Conservation (phyloP, 2,797 vertebrate species). For the Rhincodon typus region DNA sequence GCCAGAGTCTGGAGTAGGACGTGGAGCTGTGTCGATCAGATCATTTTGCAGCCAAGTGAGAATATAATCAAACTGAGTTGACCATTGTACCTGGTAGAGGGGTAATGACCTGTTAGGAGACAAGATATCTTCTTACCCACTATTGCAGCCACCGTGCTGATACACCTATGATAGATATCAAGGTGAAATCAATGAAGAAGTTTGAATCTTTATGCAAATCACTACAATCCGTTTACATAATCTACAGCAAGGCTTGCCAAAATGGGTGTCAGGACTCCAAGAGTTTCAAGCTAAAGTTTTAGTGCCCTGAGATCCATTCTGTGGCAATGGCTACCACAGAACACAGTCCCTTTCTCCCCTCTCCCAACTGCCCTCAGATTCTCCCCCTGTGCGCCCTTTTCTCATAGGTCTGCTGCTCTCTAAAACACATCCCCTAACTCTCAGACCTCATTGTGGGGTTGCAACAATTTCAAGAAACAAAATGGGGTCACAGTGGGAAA, state of each 20-base stretch:
- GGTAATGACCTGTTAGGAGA: not conserved
- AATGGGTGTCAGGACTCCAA: too few relatives aligned
- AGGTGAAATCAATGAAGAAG: not conserved
- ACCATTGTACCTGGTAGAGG: not conserved
- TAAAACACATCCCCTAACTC: too few relatives aligned
- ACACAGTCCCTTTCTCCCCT: too few relatives aligned
- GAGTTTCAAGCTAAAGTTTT: too few relatives aligned
- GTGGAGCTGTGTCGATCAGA: not conserved
- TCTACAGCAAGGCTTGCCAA: not conserved
- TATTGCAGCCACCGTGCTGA: not conserved
- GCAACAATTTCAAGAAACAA: too few relatives aligned
- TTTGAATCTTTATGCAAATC: not conserved
- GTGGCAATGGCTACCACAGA: too few relatives aligned
- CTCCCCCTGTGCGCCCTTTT: too few relatives aligned
- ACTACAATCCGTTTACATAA: not conserved
- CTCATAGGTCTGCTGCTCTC: too few relatives aligned
- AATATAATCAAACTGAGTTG: not conserved
- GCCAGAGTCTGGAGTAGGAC: not conserved
- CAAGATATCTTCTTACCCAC: not conserved
- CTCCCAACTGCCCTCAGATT: too few relatives aligned
- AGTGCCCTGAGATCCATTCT: too few relatives aligned
- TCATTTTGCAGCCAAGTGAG: not conserved
- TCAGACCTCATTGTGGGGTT: too few relatives aligned
- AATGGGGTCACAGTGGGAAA: too few relatives aligned
- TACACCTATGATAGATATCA: not conserved